Percentiles rank a stretch among this genome's conserved stretches.
Evolutionary conservation across 2,113 vertebrate genomes (phyloP).

Genomic region (Heterocephalus glaber): DNA sequence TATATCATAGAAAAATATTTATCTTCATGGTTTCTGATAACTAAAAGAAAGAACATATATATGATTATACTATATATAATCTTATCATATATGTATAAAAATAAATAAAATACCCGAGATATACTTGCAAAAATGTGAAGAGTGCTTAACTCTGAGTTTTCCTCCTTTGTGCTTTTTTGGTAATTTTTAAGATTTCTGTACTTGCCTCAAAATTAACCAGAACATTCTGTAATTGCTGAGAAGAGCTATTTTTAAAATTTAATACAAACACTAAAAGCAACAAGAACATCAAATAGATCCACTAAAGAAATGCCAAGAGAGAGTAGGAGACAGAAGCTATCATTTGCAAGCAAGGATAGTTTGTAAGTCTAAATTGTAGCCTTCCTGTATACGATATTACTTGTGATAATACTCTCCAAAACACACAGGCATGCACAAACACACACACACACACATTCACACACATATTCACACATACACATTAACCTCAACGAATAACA

Average conservation of each 20-base stretch:
- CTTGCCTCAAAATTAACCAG: neutral
- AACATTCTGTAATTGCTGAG: neutral
- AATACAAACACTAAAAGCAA: neutral
- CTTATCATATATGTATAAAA: neutral
- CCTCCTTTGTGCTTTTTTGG: neutral
- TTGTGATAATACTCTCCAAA: neutral
- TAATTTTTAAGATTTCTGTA: slow-evolving; percentile 4
- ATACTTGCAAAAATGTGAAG: slow-evolving; percentile 10
- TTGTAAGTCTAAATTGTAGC: neutral
- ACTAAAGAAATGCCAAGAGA: neutral
- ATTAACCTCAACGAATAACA: neutral
- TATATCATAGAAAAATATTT: neutral
- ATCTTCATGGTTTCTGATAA: neutral
- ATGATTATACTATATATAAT: neutral
- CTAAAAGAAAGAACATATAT: neutral
- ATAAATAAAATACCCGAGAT: slow-evolving; percentile 37
- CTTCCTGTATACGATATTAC: neutral
- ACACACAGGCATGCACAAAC: neutral
- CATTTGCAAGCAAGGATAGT: neutral
- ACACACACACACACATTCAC: neutral
- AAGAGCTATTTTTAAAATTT: neutral
- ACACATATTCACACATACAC: neutral
- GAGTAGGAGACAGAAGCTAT: accelerated
- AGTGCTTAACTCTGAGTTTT: neutral
- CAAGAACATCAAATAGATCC: neutral